Evolutionary conservation across 2,888 invertebrate genomes (phyloP).

Genomic region (Strigamia transsilvanica): DNA sequence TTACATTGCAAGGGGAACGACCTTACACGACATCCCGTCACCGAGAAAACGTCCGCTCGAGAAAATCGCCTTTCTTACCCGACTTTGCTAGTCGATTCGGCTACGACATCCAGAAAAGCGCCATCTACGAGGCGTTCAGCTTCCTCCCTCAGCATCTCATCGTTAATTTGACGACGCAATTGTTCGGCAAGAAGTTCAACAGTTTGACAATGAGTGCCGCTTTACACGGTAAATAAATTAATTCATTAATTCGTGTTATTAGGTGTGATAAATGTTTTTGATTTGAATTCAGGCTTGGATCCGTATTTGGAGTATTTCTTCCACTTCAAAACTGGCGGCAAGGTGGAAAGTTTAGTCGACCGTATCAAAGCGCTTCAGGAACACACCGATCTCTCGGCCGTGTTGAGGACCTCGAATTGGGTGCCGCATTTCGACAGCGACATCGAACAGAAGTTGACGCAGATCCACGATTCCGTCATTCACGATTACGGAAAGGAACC

Average conservation of each 20-base stretch:
- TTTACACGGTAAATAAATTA: conserved; percentile 38
- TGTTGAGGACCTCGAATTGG: conserved; percentile 22
- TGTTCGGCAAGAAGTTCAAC: conserved; percentile 51
- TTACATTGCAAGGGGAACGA: background rate
- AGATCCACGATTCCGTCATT: conserved; percentile 50
- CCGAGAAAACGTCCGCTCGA: conserved; percentile 17
- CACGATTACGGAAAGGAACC: conserved; percentile 24
- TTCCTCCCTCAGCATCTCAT: conserved; percentile 28
- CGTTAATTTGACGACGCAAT: conserved; percentile 37
- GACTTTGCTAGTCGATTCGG: conserved; percentile 50
- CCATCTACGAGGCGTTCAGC: conserved; percentile 49
- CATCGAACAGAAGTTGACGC: conserved; percentile 26
- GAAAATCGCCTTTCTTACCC: background rate
- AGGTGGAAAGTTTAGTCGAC: background rate
- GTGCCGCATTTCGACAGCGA: conserved; percentile 23
- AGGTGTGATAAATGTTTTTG: no score
- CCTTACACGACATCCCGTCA: conserved; percentile 50
- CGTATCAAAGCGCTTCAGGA: background rate
- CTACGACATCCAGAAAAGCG: conserved; percentile 23
- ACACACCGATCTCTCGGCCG: background rate
- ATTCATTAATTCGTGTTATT: no score
- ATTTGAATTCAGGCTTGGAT: conserved; percentile 51
- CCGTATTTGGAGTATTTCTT: conserved; percentile 44
- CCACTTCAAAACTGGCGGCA: background rate
- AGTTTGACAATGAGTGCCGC: background rate